Evolutionary conservation across 2,797 vertebrate species (phyloP).

Genomic region (Pseudochromis fuscus): DNA sequence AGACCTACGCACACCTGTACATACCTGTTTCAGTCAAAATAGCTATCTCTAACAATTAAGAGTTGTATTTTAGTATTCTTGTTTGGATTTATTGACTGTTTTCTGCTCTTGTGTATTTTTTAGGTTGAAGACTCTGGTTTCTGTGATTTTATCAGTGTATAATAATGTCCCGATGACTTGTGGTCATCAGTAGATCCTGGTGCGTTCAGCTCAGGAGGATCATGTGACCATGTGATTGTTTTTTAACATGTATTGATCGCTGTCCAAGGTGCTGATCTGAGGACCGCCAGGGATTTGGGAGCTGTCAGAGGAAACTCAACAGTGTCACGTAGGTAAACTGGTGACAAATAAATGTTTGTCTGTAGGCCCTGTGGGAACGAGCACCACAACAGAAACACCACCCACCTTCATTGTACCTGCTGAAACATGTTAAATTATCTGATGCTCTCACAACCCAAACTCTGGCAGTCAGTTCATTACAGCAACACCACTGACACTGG

Average conservation of each 20-base stretch:
- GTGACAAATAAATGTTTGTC: neutral
- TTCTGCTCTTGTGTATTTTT: too few relatives aligned
- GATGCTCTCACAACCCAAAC: conserved; percentile 15
- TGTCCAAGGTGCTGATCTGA: conserved; percentile 77
- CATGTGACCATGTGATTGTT: conserved; percentile 5
- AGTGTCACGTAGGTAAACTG: conserved; percentile 23
- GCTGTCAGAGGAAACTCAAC: conserved; percentile 26
- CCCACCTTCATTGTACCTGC: neutral
- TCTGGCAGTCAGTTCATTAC: too few relatives aligned
- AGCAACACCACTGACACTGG: too few relatives aligned
- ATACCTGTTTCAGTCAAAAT: too few relatives aligned
- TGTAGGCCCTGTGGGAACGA: conserved; percentile 18
- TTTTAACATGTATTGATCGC: conserved; percentile 43
- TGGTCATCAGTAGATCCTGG: neutral
- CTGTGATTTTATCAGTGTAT: neutral
- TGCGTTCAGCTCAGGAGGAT: conserved; percentile 20
- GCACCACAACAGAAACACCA: conserved; percentile 11
- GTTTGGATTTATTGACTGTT: too few relatives aligned
- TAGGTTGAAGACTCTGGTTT: neutral
- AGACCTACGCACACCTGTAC: neutral
- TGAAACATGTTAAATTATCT: conserved; percentile 6
- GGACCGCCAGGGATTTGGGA: conserved; percentile 16
- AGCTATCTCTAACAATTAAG: too few relatives aligned
- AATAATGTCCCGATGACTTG: conserved; percentile 1
- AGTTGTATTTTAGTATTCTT: too few relatives aligned